Percentiles rank a stretch among this genome's conserved stretches.
Evolutionary conservation across 2,888 invertebrate species (phyloP).

Genomic region (Sarcophaga carnaria): DNA sequence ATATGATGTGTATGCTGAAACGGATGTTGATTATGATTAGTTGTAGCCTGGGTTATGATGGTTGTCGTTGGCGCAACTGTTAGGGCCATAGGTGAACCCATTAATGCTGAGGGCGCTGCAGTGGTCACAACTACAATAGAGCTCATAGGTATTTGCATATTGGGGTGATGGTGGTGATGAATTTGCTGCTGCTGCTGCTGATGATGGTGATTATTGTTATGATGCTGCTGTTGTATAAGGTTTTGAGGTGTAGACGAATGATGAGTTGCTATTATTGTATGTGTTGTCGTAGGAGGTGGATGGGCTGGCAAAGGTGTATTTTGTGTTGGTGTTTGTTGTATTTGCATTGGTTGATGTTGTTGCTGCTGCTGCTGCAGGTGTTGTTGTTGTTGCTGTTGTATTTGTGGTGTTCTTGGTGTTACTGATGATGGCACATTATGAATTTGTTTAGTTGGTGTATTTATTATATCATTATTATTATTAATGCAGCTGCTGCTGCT

Average conservation of each 20-base stretch:
- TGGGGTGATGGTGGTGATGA: constrained; percentile 64
- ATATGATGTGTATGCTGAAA: constrained; percentile 59
- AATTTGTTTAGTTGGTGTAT: constrained; percentile 69
- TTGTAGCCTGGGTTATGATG: constrained; percentile 48
- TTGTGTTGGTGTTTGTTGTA: constrained; percentile 67
- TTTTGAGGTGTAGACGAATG: constrained; percentile 69
- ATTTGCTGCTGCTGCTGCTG: constrained; percentile 41
- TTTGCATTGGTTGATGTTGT: constrained; percentile 52
- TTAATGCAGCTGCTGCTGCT: constrained; percentile 49
- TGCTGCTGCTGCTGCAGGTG: constrained; percentile 42
- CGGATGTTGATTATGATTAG: constrained; percentile 54
- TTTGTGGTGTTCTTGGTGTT: constrained; percentile 53
- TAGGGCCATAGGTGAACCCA: constrained; percentile 60
- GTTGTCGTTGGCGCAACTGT: constrained; percentile 19
- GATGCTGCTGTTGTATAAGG: constrained; percentile 67
- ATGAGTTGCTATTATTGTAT: constrained; percentile 54
- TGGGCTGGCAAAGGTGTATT: constrained; percentile 62
- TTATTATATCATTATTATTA: constrained; percentile 48
- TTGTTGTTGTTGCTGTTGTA: constrained; percentile 53
- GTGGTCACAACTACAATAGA: constrained; percentile 60
- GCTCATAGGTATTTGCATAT: constrained; percentile 73
- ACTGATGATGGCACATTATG: constrained; percentile 65
- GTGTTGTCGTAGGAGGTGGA: constrained; percentile 51
- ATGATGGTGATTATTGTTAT: constrained; percentile 26
- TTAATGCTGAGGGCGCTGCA: constrained; percentile 45